These are phyloP conservation scores for Podargus strigoides DNA, from an alignment of 2,797 vertebrate species.

Conservation along the genomic window DNA sequence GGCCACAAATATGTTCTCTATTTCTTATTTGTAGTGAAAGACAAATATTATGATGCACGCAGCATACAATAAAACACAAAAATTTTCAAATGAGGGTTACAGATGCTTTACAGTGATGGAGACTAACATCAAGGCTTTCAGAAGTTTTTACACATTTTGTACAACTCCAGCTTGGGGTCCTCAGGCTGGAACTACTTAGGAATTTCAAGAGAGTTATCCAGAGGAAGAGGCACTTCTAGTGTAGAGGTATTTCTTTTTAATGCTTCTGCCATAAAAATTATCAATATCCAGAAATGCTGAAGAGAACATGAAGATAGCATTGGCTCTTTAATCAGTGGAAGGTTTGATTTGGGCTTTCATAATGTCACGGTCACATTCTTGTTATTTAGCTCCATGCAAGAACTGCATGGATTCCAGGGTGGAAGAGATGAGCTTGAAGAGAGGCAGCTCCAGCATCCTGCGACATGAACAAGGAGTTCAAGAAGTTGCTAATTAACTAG, in stretches of 20 bases:
- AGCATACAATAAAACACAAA: not conserved
- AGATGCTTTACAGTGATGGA: not conserved
- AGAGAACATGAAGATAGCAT: not conserved
- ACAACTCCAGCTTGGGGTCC: not conserved
- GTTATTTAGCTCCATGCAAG: not conserved
- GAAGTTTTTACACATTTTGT: not conserved
- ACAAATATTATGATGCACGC: constrained; percentile 30
- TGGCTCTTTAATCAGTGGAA: not conserved
- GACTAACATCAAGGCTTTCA: not conserved
- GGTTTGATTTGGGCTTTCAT: not conserved
- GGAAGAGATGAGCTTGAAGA: not conserved
- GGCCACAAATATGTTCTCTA: constrained; percentile 7
- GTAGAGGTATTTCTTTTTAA: not conserved
- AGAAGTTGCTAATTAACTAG: no score
- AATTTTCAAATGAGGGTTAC: not conserved
- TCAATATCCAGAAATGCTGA: not conserved
- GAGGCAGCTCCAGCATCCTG: not conserved
- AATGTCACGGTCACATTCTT: not conserved
- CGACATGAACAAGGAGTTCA: not conserved
- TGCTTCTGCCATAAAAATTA: not conserved
- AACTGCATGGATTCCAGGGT: not conserved
- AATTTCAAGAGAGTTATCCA: not conserved
- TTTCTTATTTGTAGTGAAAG: constrained; percentile 35
- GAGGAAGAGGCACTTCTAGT: not conserved
- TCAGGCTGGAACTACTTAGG: not conserved